phyloP scores from a whole-genome alignment of 2,888 invertebrate genomes.

The Dryomyza anilis region DNA sequence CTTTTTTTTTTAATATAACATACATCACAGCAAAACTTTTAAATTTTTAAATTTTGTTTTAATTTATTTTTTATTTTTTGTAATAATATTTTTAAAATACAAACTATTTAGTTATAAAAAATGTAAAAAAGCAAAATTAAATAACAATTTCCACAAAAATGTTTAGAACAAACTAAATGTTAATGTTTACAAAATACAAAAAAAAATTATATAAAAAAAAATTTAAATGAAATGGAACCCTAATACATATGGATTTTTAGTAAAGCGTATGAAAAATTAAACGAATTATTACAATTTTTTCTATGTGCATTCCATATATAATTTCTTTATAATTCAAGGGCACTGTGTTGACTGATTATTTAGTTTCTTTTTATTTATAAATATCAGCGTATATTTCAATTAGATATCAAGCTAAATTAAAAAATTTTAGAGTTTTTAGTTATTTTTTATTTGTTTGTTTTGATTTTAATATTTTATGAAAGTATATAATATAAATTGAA shows the following conservation, averaged over 20 bases:
- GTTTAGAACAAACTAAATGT: too few species aligned
- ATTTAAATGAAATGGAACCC: too few species aligned
- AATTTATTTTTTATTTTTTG: slow-evolving; percentile 29
- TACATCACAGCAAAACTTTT: slow-evolving; percentile 62
- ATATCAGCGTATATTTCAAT: too few species aligned
- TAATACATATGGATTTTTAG: too few species aligned
- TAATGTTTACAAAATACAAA: too few species aligned
- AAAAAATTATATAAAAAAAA: background rate
- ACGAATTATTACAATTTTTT: background rate
- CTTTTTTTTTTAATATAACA: slow-evolving; percentile 56
- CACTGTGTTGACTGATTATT: too few species aligned
- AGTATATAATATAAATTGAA: background rate
- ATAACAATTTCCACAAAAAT: background rate
- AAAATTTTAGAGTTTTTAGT: too few species aligned
- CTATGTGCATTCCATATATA: too few species aligned
- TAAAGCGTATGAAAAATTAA: background rate
- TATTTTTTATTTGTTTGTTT: too few species aligned
- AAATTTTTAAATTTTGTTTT: slow-evolving; percentile 45
- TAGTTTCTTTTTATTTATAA: too few species aligned
- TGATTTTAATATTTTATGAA: background rate
- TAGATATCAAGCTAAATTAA: too few species aligned
- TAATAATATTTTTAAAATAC: slow-evolving; percentile 32
- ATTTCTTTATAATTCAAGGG: too few species aligned
- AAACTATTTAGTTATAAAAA: slow-evolving; percentile 42
- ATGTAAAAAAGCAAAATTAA: slow-evolving; percentile 12